Evolutionary conservation across 2,888 invertebrate genomes (phyloP).

Genomic region (Drosophila infuscata): DNA sequence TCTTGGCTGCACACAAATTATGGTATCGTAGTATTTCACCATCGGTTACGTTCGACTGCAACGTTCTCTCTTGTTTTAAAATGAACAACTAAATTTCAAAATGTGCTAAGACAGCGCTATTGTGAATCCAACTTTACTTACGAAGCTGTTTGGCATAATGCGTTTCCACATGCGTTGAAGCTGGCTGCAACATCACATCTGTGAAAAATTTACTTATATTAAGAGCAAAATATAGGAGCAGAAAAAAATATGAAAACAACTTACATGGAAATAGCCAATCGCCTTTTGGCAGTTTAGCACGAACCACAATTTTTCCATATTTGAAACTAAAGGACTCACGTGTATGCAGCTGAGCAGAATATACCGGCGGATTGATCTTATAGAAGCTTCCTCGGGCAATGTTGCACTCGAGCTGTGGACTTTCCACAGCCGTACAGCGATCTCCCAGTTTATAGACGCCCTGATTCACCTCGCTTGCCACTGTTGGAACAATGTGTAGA

Average conservation of each 20-base stretch:
- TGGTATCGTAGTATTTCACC: too few relatives aligned
- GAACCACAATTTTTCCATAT: conserved; percentile 89
- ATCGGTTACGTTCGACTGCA: too few relatives aligned
- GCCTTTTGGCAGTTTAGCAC: conserved; percentile 90
- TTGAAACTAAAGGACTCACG: conserved; percentile 88
- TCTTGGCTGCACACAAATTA: too few relatives aligned
- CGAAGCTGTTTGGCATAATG: conserved; percentile 87
- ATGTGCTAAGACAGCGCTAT: not conserved
- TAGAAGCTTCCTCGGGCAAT: conserved; percentile 67
- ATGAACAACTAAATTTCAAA: not conserved
- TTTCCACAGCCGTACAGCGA: conserved; percentile 87
- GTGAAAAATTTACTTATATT: conserved; percentile 38
- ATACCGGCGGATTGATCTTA: conserved; percentile 89
- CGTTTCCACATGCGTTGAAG: conserved; percentile 87
- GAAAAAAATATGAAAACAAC: conserved; percentile 12
- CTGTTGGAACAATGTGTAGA: conserved; percentile 84
- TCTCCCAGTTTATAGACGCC: conserved; percentile 73
- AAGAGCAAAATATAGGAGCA: not conserved
- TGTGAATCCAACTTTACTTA: conserved; percentile 27
- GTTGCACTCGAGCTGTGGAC: conserved; percentile 83
- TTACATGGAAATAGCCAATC: conserved; percentile 93
- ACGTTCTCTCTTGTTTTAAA: not conserved
- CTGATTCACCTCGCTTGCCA: conserved; percentile 69
- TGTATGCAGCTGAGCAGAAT: conserved; percentile 88
- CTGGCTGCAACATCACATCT: conserved; percentile 89